Conservation (phyloP, 2,113 vertebrate species). For the Toxotes chatareus region DNA sequence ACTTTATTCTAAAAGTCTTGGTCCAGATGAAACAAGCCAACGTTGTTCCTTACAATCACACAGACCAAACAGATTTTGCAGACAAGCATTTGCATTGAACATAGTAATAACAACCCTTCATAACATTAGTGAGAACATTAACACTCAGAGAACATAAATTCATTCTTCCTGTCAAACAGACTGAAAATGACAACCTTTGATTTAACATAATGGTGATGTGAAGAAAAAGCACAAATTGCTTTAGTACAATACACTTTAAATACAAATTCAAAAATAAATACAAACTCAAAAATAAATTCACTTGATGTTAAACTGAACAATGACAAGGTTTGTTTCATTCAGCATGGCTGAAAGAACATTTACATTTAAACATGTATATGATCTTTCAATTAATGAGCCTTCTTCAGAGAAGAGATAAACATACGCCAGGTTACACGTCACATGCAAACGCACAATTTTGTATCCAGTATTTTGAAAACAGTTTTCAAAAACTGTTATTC, state of each 20-base stretch:
- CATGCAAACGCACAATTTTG: constrained; percentile 29
- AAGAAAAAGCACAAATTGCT: background rate
- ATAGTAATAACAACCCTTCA: constrained; percentile 20
- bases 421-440: background rate
- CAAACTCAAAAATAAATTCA: background rate
- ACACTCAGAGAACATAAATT: background rate
- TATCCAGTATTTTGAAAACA: constrained; percentile 11
- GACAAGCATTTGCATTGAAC: constrained; percentile 18
- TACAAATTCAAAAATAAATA: constrained; percentile 13
- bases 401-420: constrained; percentile 13
- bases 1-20: constrained; percentile 52
- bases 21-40: constrained; percentile 39
- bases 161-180: background rate
- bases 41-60: constrained; percentile 40
- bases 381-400: background rate
- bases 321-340: background rate
- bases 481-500: constrained; percentile 10
- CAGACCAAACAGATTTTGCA: constrained; percentile 26
- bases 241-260: background rate
- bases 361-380: constrained; percentile 6
- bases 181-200: constrained; percentile 6
- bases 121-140: background rate
- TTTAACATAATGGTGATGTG: background rate
- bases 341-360: background rate
- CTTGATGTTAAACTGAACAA: background rate